Percentiles rank a stretch among this genome's conserved stretches.
Evolutionary conservation across 2,888 invertebrate genomes (phyloP).

Genomic region (Scaptomyza reducta): DNA sequence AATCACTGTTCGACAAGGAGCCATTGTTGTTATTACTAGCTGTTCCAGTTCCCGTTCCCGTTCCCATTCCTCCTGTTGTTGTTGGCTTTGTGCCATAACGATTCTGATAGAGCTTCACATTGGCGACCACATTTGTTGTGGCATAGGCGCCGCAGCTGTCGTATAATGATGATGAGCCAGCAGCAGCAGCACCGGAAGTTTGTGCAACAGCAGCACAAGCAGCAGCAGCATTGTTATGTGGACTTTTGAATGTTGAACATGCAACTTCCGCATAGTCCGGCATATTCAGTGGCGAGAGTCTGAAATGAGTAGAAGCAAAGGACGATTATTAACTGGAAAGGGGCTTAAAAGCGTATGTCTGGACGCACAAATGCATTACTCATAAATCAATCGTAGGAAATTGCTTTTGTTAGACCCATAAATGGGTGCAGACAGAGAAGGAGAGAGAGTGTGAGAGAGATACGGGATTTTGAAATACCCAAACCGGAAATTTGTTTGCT

Average conservation of each 20-base stretch:
- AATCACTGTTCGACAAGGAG: constrained; percentile 65
- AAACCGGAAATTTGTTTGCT: constrained; percentile 71
- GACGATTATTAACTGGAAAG: constrained; percentile 33
- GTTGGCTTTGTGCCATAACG: constrained; percentile 78
- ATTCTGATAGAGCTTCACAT: constrained; percentile 84
- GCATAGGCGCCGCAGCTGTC: constrained; percentile 84
- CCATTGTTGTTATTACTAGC: constrained; percentile 55
- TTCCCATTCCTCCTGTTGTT: constrained; percentile 8
- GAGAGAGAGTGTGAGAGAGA: not conserved
- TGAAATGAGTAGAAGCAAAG: constrained; percentile 31
- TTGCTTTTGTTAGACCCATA: constrained; percentile 71
- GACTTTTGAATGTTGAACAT: constrained; percentile 85
- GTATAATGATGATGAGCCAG: constrained; percentile 75
- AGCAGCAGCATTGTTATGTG: constrained; percentile 58
- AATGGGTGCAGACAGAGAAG: not conserved
- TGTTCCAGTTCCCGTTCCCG: constrained; percentile 30
- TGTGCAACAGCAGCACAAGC: constrained; percentile 35
- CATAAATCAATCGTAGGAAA: constrained; percentile 78
- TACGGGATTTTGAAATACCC: constrained; percentile 13
- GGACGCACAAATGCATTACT: constrained; percentile 49
- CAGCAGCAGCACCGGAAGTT: constrained; percentile 48
- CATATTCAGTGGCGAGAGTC: constrained; percentile 84
- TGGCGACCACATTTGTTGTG: constrained; percentile 84
- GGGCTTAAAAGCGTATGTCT: constrained; percentile 61
- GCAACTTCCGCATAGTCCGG: constrained; percentile 85